Percentiles rank a stretch among this genome's conserved stretches.
These are phyloP conservation scores for Aromia moschata DNA, from an alignment of 2,888 invertebrate genomes.

Conservation along the genomic window DNA sequence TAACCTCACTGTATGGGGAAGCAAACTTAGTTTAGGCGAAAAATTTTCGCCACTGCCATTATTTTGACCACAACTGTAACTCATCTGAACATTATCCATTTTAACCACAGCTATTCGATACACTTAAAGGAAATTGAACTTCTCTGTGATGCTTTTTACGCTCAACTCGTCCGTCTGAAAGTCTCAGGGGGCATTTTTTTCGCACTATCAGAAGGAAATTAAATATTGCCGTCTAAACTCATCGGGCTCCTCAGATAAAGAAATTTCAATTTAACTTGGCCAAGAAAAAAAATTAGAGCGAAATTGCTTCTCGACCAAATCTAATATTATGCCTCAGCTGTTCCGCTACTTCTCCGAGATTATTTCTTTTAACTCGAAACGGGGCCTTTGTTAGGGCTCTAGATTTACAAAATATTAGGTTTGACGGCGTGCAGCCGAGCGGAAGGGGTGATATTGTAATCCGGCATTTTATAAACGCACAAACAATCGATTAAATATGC, in stretches of 20 bases:
- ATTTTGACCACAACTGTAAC: too few species aligned
- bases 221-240: background rate
- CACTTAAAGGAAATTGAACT: too few species aligned
- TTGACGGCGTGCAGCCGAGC: too few species aligned
- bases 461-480: too few species aligned
- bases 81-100: too few species aligned
- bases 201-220: constrained; percentile 5
- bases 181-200: background rate
- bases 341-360: background rate
- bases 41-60: too few species aligned
- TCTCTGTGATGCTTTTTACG: background rate
- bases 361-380: background rate
- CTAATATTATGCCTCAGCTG: background rate
- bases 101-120: too few species aligned
- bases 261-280: constrained; percentile 8
- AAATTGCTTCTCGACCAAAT: background rate
- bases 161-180: background rate
- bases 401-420: too few species aligned
- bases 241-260: background rate
- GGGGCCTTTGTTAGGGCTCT: background rate
- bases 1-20: too few species aligned
- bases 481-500: too few species aligned
- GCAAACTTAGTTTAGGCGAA: too few species aligned
- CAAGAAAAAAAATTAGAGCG: background rate
- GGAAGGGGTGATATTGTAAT: too few species aligned